phyloP scores from a whole-genome alignment of 2,113 vertebrate species.

The Trematocara unimaculatum region DNA sequence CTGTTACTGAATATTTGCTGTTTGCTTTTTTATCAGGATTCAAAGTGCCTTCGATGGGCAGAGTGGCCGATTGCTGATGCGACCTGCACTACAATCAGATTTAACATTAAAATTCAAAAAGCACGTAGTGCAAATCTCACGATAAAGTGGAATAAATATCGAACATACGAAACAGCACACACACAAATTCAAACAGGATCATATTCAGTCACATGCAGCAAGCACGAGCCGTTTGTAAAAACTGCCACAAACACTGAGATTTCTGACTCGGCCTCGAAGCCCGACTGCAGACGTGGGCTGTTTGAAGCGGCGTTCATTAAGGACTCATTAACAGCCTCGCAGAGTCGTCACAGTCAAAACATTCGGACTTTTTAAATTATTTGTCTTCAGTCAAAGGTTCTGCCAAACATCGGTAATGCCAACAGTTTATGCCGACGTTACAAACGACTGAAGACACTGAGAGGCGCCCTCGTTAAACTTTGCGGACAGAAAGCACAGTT shows the following conservation, averaged over 20 bases:
- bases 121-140: conserved; percentile 49
- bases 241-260: background rate
- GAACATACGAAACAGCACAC: conserved; percentile 4
- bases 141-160: background rate
- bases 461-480: background rate
- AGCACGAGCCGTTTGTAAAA: conserved; percentile 9
- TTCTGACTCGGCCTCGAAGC: background rate
- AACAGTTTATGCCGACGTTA: background rate
- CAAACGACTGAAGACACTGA: background rate
- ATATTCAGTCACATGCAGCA: conserved; percentile 36
- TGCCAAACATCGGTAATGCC: background rate
- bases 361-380: background rate
- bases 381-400: background rate
- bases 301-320: background rate
- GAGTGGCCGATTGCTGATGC: conserved; percentile 42
- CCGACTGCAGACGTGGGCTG: background rate
- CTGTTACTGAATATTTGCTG: background rate
- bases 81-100: conserved; percentile 51
- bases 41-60: background rate
- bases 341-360: background rate
- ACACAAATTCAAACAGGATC: background rate
- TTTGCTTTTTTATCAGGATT: background rate
- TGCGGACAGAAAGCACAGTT: background rate
- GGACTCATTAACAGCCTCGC: background rate
- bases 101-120: background rate